Percentiles rank a stretch among this genome's conserved stretches.
Conservation (phyloP, 2,797 vertebrate species). For the Paedocypris micromegethes region DNA sequence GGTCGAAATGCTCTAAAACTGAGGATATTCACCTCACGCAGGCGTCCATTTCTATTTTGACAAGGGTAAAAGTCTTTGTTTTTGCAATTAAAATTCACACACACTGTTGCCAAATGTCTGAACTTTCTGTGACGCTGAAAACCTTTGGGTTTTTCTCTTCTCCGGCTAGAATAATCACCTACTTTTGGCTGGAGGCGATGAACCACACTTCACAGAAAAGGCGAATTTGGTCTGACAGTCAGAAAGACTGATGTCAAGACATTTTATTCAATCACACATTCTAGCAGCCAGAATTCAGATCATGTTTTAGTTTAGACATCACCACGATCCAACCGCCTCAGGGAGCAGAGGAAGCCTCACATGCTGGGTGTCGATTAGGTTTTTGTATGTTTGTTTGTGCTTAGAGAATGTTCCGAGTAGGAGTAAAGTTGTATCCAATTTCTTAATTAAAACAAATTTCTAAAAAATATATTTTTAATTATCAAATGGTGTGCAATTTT, state of each 20-base stretch:
- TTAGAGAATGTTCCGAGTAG: not conserved
- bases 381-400: not conserved
- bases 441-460: too few relatives aligned
- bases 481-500: too few relatives aligned
- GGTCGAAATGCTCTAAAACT: too few relatives aligned
- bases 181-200: conserved; percentile 25
- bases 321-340: conserved; percentile 3
- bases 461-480: too few relatives aligned
- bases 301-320: conserved; percentile 24
- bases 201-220: conserved; percentile 25
- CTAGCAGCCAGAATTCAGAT: conserved; percentile 24
- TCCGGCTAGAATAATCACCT: conserved; percentile 31
- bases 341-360: conserved; percentile 7
- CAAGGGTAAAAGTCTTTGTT: conserved; percentile 8
- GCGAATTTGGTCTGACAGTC: conserved; percentile 26
- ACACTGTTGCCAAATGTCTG: conserved; percentile 32
- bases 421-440: too few relatives aligned
- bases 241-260: conserved; percentile 16
- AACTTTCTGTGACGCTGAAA: conserved; percentile 34
- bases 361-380: conserved; percentile 10
- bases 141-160: conserved; percentile 30
- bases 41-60: not conserved
- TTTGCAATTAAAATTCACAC: conserved; percentile 33
- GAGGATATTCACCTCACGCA: too few relatives aligned
- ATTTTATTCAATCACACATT: conserved; percentile 34